A percentile compares a stretch with the other conserved stretches of the same genome.
These are phyloP conservation scores for Bolinopsis microptera DNA, from an alignment of 37 sponge, comb jelly and placozoan species.

Conservation along the genomic window DNA sequence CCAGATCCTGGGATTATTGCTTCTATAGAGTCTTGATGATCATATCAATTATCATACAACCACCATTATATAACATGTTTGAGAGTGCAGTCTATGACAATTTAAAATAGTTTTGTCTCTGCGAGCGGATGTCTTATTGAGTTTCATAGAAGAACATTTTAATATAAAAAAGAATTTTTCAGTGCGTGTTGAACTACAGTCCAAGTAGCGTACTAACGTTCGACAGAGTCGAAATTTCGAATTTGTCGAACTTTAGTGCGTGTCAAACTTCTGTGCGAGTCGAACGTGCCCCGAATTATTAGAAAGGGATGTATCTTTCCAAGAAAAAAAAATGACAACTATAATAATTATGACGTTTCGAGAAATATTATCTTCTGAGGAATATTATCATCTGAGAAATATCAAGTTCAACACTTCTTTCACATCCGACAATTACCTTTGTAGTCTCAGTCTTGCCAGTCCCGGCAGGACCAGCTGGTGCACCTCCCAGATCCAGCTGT, in stretches of 20 bases:
- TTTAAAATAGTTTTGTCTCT: neutral
- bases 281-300: too few relatives aligned
- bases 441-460: constrained; percentile 98
- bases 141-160: too few relatives aligned
- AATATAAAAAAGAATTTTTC: too few relatives aligned
- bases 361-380: too few relatives aligned
- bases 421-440: too few relatives aligned
- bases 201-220: too few relatives aligned
- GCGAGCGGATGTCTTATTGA: neutral
- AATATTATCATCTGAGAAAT: too few relatives aligned
- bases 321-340: neutral
- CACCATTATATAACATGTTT: neutral
- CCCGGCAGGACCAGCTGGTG: constrained; percentile 98
- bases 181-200: too few relatives aligned
- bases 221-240: neutral
- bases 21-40: neutral
- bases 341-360: neutral
- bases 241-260: neutral
- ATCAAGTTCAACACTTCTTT: too few relatives aligned
- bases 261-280: neutral
- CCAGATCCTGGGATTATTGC: constrained; percentile 72
- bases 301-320: too few relatives aligned
- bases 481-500: constrained; percentile 96
- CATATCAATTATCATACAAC: neutral
- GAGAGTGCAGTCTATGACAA: neutral